Evolutionary conservation across 2,113 vertebrate species (phyloP).

Genomic region (Glareola pratincola): DNA sequence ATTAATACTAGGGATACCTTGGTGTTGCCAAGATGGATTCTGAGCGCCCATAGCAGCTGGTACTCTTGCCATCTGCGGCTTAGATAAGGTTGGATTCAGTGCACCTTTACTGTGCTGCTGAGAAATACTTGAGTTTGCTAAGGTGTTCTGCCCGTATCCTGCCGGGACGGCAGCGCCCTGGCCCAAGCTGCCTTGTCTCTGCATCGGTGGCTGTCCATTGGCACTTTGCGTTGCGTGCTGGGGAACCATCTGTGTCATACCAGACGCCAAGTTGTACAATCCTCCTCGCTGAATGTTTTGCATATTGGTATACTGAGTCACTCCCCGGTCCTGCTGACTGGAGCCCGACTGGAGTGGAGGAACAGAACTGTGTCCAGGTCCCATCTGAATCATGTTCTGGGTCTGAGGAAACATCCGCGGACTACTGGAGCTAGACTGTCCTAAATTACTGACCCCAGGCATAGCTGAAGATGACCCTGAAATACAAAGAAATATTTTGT

Average conservation of each 20-base stretch:
- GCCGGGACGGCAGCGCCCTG: constrained; percentile 71
- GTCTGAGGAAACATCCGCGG: constrained; percentile 89
- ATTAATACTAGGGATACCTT: constrained; percentile 80
- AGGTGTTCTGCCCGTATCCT: constrained; percentile 83
- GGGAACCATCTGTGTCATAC: constrained; percentile 75
- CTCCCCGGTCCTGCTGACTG: constrained; percentile 81
- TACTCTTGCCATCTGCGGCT: constrained; percentile 82
- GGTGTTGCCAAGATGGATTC: constrained; percentile 85
- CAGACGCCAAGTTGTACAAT: constrained; percentile 81
- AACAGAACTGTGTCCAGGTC: constrained; percentile 76
- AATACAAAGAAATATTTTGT: constrained; percentile 25
- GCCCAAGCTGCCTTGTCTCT: constrained; percentile 76
- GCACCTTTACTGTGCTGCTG: constrained; percentile 82
- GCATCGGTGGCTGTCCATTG: constrained; percentile 76
- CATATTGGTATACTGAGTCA: constrained; percentile 79
- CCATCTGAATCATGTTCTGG: constrained; percentile 87
- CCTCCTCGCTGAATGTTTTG: constrained; percentile 83
- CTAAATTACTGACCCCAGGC: constrained; percentile 80
- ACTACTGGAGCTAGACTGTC: constrained; percentile 77
- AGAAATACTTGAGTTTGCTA: constrained; percentile 76
- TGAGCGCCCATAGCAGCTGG: constrained; percentile 77
- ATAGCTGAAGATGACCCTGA: constrained; percentile 85
- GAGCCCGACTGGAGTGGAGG: constrained; percentile 73
- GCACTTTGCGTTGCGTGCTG: constrained; percentile 69
- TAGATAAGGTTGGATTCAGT: constrained; percentile 81